Conservation (phyloP, 2,888 invertebrate species). For the Andrena marginata region DNA sequence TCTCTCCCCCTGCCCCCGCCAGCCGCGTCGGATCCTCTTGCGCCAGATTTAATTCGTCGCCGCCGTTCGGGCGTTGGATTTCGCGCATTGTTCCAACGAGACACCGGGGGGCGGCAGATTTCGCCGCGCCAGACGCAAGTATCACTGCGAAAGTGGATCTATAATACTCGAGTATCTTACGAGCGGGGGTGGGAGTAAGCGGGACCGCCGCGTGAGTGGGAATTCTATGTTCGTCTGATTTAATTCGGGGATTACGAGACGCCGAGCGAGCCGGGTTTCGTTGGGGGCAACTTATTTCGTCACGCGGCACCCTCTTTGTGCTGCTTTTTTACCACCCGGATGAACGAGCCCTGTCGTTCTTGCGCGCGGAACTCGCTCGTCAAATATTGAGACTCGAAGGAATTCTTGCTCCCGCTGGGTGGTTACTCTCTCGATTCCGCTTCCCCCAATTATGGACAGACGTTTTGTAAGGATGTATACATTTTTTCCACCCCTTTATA, state of each 20-base stretch:
- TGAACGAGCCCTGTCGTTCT: neutral
- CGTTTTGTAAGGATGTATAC: neutral
- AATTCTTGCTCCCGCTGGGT: neutral
- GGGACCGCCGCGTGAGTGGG: neutral
- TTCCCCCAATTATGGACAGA: no score
- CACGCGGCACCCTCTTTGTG: neutral
- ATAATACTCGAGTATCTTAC: slow-evolving; percentile 17
- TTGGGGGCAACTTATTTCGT: slow-evolving; percentile 26
- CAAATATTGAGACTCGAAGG: slow-evolving; percentile 29
- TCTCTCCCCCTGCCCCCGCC: slow-evolving; percentile 15
- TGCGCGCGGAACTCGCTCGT: neutral
- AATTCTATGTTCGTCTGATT: slow-evolving; percentile 15
- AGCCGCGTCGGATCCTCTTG: slow-evolving; percentile 1
- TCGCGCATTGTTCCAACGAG: slow-evolving; percentile 40
- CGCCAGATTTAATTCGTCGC: slow-evolving; percentile 46
- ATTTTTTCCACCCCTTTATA: neutral
- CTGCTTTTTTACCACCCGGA: neutral
- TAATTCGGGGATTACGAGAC: slow-evolving; percentile 25
- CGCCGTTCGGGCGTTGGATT: slow-evolving; percentile 5
- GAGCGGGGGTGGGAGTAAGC: neutral
- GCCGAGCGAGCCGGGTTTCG: slow-evolving; percentile 6
- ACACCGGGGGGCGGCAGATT: neutral
- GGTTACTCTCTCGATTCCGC: neutral
- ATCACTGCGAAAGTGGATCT: slow-evolving; percentile 6
- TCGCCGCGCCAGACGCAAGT: neutral